Evolutionary conservation across 2,888 invertebrate genomes (phyloP), one percentile per base, ranked within the genome.

Genomic region (Sesia bembeciformis): DNA sequence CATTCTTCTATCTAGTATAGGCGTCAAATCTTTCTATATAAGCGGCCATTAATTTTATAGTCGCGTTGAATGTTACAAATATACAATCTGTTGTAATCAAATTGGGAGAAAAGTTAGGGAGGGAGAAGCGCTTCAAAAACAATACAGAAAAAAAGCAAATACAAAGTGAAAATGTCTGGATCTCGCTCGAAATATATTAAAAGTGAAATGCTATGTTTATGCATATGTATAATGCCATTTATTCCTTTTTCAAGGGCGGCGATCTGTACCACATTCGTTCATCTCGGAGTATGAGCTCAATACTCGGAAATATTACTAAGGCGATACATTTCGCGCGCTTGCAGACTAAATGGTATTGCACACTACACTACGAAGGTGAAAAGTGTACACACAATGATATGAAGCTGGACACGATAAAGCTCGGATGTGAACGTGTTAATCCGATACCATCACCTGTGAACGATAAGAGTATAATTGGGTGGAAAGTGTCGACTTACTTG

Each of bases 371-470:
- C 68, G 52, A 72, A 67, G 72, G 4, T 67, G 63, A 62, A 54
- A 61, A 55, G 65, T 55, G 57, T 67, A 70, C 65, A 68, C 67
- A 72, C 61, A 71, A 73, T 68, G 66, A 70, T 72, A 70, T 65
- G 61, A 81, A 81, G 82, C 81, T 67, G 72, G 62, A 39, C 66
- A 70, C 70, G 67, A 66, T 66, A 53, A 83, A 84, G 83, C 79
- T 68, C 78, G 74, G 75, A 84, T 84, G 87, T 87, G 88, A 88
- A 86, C 88, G 87, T 86, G 87, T 88, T 84, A 87, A 82, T 74
- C 78, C 74, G 59, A 59, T 52, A 56, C 87, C 88, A 76, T 78
- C 87, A 88, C 88, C 88, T 75, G 78, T 63, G 72, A 71, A 73
- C 62, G 60, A 60, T 60, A 62, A 62, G 63, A 50, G 61, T 61